Percentiles rank a stretch among this genome's conserved stretches.
phyloP scores from a whole-genome alignment of 2,797 vertebrate species.

The Sebastes trivittatus region DNA sequence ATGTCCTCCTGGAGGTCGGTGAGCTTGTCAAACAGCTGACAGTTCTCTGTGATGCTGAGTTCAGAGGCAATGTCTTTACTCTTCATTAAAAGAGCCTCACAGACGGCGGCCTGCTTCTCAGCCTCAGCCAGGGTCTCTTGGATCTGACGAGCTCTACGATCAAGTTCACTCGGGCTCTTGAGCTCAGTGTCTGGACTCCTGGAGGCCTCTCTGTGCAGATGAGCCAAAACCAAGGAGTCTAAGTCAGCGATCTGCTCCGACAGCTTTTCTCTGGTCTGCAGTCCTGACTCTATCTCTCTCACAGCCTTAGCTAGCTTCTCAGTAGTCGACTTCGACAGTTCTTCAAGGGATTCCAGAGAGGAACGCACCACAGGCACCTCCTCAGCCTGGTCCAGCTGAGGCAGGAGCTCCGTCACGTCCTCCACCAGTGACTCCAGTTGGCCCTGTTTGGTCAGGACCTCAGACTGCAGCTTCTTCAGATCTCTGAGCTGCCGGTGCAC shows the following conservation, averaged over 20 bases:
- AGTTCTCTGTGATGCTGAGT: slow-evolving; percentile 75
- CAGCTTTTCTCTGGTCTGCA: slow-evolving; percentile 87
- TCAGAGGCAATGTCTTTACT: slow-evolving; percentile 77
- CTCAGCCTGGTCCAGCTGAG: slow-evolving; percentile 71
- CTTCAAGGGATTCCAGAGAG: slow-evolving; percentile 80
- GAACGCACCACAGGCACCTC: slow-evolving; percentile 75
- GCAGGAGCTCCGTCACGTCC: slow-evolving; percentile 77
- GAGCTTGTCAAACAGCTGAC: slow-evolving; percentile 73
- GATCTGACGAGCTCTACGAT: slow-evolving; percentile 69
- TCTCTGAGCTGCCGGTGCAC: slow-evolving; percentile 87
- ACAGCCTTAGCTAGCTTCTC: slow-evolving; percentile 82
- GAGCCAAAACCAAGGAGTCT: slow-evolving; percentile 81
- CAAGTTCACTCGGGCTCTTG: slow-evolving; percentile 70
- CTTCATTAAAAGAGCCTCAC: slow-evolving; percentile 81
- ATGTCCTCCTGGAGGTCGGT: slow-evolving; percentile 75
- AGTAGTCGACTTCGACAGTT: slow-evolving; percentile 83
- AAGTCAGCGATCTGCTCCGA: slow-evolving; percentile 83
- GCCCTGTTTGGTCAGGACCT: slow-evolving; percentile 81
- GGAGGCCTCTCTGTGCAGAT: slow-evolving; percentile 71
- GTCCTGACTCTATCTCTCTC: slow-evolving; percentile 84
- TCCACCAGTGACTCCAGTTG: slow-evolving; percentile 80
- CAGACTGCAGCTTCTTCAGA: slow-evolving; percentile 83
- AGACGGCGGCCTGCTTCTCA: slow-evolving; percentile 78
- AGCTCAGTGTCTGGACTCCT: slow-evolving; percentile 58
- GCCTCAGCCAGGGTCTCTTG: slow-evolving; percentile 79